Percentiles rank a stretch among this genome's conserved stretches.
Evolutionary conservation across 1,140 invertebrate genomes (phyloP).

Genomic region (Campodea augens): DNA sequence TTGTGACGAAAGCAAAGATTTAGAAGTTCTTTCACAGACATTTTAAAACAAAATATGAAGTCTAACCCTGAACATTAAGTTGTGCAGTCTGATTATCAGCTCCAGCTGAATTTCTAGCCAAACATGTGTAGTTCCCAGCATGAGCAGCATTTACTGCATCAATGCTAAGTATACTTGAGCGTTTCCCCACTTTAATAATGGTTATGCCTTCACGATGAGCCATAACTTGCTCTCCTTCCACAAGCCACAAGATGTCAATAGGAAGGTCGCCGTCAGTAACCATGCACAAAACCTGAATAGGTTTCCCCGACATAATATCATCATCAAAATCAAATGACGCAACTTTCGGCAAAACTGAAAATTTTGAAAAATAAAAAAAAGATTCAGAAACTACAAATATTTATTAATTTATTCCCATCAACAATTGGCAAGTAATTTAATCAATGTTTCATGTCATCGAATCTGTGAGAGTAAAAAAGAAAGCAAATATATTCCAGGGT

Average conservation of each 20-base stretch:
- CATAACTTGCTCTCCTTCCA: constrained; percentile 30
- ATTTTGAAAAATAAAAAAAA: not conserved
- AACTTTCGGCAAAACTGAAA: constrained; percentile 16
- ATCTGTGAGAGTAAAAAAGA: too few species aligned
- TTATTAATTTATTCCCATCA: not conserved
- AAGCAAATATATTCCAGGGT: too few species aligned
- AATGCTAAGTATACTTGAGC: constrained; percentile 15
- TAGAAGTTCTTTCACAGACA: too few species aligned
- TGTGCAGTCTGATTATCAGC: too few species aligned
- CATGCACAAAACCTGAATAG: constrained; percentile 38
- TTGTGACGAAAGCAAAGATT: constrained; percentile 17
- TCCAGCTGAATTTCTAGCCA: too few species aligned
- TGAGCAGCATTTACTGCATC: constrained; percentile 23
- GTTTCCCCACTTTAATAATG: constrained; percentile 13
- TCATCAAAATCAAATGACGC: constrained; percentile 13
- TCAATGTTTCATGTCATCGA: too few species aligned
- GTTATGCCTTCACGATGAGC: constrained; percentile 13
- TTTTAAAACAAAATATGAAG: too few species aligned
- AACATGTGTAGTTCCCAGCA: constrained; percentile 29
- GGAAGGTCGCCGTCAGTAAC: constrained; percentile 42
- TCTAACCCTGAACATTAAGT: too few species aligned
- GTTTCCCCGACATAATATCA: too few species aligned
- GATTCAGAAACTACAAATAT: not conserved
- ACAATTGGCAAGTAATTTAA: too few species aligned
- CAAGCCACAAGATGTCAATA: constrained; percentile 34